Base-by-base conservation (phyloP, 2,888 invertebrate species). In the Drosophila anomalata region DNA sequence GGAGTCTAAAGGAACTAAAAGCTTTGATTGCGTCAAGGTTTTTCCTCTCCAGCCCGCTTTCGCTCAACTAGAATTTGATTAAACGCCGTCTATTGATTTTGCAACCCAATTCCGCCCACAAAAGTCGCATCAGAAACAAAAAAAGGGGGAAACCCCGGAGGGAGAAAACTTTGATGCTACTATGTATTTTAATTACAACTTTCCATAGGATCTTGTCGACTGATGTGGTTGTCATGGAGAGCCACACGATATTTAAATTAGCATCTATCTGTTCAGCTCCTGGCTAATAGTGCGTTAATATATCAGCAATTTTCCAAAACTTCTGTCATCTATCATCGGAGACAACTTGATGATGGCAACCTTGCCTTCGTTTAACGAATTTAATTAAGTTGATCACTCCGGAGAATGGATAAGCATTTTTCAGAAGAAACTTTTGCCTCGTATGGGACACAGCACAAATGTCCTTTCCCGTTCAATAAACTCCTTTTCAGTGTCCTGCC, bases 301-400 rank as follows among this genome's bases (percentile, higher is more conserved):
- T 33, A 56, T 20, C 22, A 44, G 44, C 44, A 44, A 2, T 65
- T 77, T 78, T 9, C 22, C 42, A 14, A 24, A 67, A 63, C 58
- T 65, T 26, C 44, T 42, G 41, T 11, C 42, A 48, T 53, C 65
- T 29, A 66, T 66, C 69, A 73, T 82, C 54, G 57, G 54, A 69
- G 58, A 65, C 74, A 57, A 77, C 79, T 70, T 72, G 69, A 76
- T 77, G 73, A 33, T 12, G 36, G 36, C 36, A 36, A 36, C 36
- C 69, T 70, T 73, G 73, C 52, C 44, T 55, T 31, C 67, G 57
- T 69, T 73, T 77, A 84, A 84, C 81, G 78, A 84, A 84, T 84
- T 84, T 81, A 84, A 87, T 84, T 87, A 87, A 81, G 83, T 83
- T 78, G 78, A 85, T 82, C 78, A 70, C 77, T 73, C 57, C 59